These are phyloP conservation scores for Tympanuchus pallidicinctus DNA, from an alignment of 2,113 vertebrate species.

Conservation along the genomic window DNA sequence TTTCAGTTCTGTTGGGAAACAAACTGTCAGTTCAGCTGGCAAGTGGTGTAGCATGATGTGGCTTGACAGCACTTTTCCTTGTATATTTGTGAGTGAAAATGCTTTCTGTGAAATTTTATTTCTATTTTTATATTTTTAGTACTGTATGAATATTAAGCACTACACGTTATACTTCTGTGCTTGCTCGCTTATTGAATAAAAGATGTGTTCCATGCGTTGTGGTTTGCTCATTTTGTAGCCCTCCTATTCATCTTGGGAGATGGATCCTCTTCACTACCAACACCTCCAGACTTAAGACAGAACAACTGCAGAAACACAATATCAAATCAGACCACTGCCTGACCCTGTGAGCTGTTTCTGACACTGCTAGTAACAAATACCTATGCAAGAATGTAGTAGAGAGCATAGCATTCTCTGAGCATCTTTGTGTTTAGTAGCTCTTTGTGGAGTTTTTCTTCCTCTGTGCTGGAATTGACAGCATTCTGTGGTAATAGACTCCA, in stretches of 20 bases:
- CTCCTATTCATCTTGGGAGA: not conserved
- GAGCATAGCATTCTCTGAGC: not conserved
- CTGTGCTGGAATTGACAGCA: not conserved
- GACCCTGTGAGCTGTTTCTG: not conserved
- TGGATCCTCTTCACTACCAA: not conserved
- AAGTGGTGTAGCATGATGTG: slow-evolving; percentile 58
- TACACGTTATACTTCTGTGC: slow-evolving; percentile 62
- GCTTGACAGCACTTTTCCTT: slow-evolving; percentile 66
- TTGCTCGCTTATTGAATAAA: slow-evolving; percentile 81
- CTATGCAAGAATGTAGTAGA: fast-evolving
- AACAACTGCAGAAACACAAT: not conserved
- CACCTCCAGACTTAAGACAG: not conserved
- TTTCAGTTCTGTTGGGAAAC: slow-evolving; percentile 20
- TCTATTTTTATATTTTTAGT: slow-evolving; percentile 83
- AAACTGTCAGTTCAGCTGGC: slow-evolving; percentile 33
- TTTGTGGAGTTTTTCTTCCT: not conserved
- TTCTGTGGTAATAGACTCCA: not conserved
- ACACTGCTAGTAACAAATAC: fast-evolving
- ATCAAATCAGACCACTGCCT: not conserved
- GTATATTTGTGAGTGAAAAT: slow-evolving; percentile 73
- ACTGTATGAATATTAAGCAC: slow-evolving; percentile 72
- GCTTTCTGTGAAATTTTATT: slow-evolving; percentile 79
- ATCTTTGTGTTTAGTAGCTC: not conserved
- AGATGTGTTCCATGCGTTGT: slow-evolving; percentile 65
- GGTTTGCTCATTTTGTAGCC: slow-evolving; percentile 13